A percentile compares a stretch with the other conserved stretches of the same genome.
These are phyloP conservation scores for Acipenser oxyrinchus DNA, from an alignment of 2,797 vertebrate genomes.

Conservation along the genomic window DNA sequence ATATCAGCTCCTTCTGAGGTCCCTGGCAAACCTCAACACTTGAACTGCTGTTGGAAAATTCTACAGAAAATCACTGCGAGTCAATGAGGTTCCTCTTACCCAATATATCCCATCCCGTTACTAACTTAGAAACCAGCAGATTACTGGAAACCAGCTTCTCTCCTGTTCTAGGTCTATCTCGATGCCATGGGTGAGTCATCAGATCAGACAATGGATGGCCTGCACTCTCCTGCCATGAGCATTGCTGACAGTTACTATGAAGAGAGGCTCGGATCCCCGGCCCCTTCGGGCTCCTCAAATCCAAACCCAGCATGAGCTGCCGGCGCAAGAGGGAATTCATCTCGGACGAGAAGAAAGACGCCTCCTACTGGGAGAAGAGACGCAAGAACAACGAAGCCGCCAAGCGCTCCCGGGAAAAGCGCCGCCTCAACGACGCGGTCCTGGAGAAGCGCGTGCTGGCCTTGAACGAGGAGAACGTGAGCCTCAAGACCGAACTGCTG, in stretches of 20 bases:
- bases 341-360: conserved; percentile 75
- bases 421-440: conserved; percentile 71
- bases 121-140: conserved; percentile 39
- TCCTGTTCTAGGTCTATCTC: conserved; percentile 17
- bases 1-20: conserved; percentile 41
- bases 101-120: conserved; percentile 47
- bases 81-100: conserved; percentile 53
- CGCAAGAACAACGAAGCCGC: conserved; percentile 80
- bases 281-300: conserved; percentile 46
- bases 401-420: conserved; percentile 73
- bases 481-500: conserved; percentile 69
- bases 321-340: conserved; percentile 74
- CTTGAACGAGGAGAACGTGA: conserved; percentile 69
- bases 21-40: conserved; percentile 46
- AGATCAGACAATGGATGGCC: conserved; percentile 61
- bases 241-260: conserved; percentile 46
- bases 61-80: conserved; percentile 18
- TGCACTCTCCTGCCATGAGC: conserved; percentile 49
- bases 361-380: conserved; percentile 75
- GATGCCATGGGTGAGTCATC: conserved; percentile 25
- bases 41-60: conserved; percentile 36
- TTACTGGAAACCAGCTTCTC: conserved; percentile 16
- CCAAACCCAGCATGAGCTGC: conserved; percentile 56
- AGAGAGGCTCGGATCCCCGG: conserved; percentile 45
- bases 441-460: conserved; percentile 72